Evolutionary conservation across 2,888 invertebrate species (phyloP), one percentile per base, ranked within the genome.

Genomic region (Rhabditoides inermis): DNA sequence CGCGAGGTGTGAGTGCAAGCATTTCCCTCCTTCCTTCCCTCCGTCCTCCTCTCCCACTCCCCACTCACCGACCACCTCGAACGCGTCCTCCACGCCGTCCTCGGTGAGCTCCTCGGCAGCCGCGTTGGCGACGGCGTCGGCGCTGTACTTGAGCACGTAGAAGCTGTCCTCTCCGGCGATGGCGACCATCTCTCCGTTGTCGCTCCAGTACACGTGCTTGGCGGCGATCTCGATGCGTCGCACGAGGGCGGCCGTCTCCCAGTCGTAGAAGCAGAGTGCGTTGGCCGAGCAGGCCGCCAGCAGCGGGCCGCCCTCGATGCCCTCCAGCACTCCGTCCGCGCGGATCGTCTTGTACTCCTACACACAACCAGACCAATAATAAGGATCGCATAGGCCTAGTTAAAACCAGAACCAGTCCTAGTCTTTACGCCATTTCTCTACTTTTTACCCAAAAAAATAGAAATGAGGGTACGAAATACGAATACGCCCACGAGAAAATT

Each of bases 211-310:
- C 25, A 98, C 78, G 77, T 79, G 64, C 84, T 84, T 1, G 90
- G 92, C 78, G 88, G 89, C 60, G 68, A 95, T 94, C 81, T 98
- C 98, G 73, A 98, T 95, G 45, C 95, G 85, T 55, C 98, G 84
- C 35, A 98, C 83, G 48, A 99, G 81, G 63, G 89, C 88, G 57
- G 90, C 79, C 15, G 86, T 84, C 72, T 99, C 95, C 98, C 98
- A 98, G 76, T 98, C 95, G 76, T 90, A 98, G 79, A 99, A 91
- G 92, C 1, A 98, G 7, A 75, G 57, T 2, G 68, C 62, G 27
- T 60, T 53, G 27, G 60, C 45, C 0, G 72, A 69, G 44, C 74
- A 53, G 35, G 56, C 48, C 22, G 72, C 90, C 58, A 94, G 81
- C 80, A 92, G 83, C 77, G 84, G 85, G 0, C 92, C 92, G 26